A percentile compares a stretch with the other conserved stretches of the same genome.
Conservation (phyloP, 2,113 vertebrate genomes). For the Menidia beryllina region DNA sequence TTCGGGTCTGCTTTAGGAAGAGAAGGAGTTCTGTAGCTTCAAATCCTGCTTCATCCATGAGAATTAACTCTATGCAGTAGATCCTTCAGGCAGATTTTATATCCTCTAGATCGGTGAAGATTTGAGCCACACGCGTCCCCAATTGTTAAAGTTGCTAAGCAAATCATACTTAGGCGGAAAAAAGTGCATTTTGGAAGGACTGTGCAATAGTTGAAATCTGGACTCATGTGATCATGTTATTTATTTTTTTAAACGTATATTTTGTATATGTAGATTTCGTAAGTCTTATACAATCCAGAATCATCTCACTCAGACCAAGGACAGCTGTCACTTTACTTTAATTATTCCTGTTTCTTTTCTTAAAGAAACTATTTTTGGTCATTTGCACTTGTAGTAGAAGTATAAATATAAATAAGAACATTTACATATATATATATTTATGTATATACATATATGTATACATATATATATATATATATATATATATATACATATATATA, state of each 20-base stretch:
- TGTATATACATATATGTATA: no score
- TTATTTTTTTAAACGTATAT: conserved; percentile 86
- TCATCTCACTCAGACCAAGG: conserved; percentile 76
- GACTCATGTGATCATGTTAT: conserved; percentile 81
- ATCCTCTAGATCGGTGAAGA: conserved; percentile 59
- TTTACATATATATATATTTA: conserved; percentile 59
- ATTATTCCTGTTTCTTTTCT: conserved; percentile 56
- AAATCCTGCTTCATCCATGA: conserved; percentile 55
- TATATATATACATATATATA: conserved; percentile 69
- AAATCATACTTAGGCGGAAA: conserved; percentile 49
- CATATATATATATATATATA: no score
- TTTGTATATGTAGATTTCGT: conserved; percentile 82
- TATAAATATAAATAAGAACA: conserved; percentile 72
- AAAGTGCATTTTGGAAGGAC: conserved; percentile 74
- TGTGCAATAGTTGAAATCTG: conserved; percentile 80
- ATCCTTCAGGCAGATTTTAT: conserved; percentile 73
- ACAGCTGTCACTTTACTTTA: conserved; percentile 73
- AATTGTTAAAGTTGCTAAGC: conserved; percentile 49
- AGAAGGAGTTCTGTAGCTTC: conserved; percentile 64
- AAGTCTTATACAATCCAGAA: conserved; percentile 65
- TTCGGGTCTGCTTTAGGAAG: conserved; percentile 23
- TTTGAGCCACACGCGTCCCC: conserved; percentile 61
- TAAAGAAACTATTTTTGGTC: conserved; percentile 74
- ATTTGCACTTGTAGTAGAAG: conserved; percentile 82
- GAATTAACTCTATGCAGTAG: conserved; percentile 80